phyloP scores from a whole-genome alignment of 2,113 vertebrate species.

The Mesitornis unicolor region DNA sequence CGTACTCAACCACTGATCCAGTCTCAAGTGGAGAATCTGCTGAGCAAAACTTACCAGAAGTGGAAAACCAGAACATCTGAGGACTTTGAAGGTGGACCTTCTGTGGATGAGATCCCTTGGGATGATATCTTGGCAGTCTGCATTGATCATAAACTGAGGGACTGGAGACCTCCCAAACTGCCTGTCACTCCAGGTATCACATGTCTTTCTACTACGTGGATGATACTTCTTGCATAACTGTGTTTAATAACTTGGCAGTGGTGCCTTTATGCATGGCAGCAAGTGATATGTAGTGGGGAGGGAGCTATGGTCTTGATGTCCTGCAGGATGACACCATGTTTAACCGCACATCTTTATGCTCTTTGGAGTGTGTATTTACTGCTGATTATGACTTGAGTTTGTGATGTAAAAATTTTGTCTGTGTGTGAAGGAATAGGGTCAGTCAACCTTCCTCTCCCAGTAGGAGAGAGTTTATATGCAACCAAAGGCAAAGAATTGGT shows the following conservation, averaged over 20 bases:
- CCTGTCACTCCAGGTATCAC: constrained; percentile 75
- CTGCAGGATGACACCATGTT: neutral
- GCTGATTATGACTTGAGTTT: neutral
- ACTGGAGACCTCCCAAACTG: constrained; percentile 80
- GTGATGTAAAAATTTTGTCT: neutral
- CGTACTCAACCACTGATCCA: constrained; percentile 83
- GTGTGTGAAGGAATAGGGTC: neutral
- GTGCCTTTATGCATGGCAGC: neutral
- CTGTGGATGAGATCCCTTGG: constrained; percentile 83
- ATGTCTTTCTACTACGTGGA: neutral
- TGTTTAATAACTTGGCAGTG: neutral
- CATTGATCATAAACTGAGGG: constrained; percentile 90
- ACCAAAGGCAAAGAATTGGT: neutral
- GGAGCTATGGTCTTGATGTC: neutral
- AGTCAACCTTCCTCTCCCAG: neutral
- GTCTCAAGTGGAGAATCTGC: constrained; percentile 86
- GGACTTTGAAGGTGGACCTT: constrained; percentile 20
- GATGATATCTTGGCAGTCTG: constrained; percentile 83
- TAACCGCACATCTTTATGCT: neutral
- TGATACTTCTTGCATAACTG: neutral
- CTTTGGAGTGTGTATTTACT: neutral
- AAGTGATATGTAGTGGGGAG: neutral
- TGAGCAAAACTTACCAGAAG: constrained; percentile 70
- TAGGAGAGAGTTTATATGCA: neutral
- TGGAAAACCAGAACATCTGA: constrained; percentile 42